Conservation (phyloP, 2,888 invertebrate genomes). For the Lasiommata megera region DNA sequence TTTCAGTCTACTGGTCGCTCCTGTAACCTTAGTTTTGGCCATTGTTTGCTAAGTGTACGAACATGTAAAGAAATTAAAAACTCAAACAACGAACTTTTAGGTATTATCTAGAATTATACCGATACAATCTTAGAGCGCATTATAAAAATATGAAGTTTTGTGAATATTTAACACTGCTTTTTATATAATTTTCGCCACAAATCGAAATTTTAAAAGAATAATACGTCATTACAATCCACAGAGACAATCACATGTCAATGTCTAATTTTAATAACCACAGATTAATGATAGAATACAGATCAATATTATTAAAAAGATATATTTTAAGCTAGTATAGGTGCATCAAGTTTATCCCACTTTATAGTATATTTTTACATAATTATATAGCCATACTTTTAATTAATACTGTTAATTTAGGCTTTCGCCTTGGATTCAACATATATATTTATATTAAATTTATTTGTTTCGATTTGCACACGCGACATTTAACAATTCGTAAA, state of each 20-base stretch:
- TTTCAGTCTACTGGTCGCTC: constrained; percentile 91
- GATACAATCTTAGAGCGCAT: constrained; percentile 6
- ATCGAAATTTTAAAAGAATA: constrained; percentile 29
- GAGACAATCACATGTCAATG: background rate
- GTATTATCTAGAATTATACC: background rate
- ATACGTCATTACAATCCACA: constrained; percentile 28
- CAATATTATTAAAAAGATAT: no score
- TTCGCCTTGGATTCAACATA: no score
- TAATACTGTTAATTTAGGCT: no score
- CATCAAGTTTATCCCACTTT: no score
- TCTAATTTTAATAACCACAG: background rate
- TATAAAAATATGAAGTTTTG: background rate
- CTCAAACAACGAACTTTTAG: background rate
- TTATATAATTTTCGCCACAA: constrained; percentile 22
- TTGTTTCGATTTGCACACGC: no score
- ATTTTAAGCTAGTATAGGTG: no score
- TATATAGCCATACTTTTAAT: no score
- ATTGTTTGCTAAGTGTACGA: constrained; percentile 46
- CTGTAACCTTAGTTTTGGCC: constrained; percentile 81
- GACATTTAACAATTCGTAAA: no score
- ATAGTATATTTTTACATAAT: no score
- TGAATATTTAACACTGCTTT: constrained; percentile 5
- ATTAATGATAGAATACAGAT: background rate
- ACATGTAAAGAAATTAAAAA: constrained; percentile 21
- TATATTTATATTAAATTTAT: no score